Base-by-base conservation (phyloP, 2,888 invertebrate genomes). In the Lamellibrachia columna region DNA sequence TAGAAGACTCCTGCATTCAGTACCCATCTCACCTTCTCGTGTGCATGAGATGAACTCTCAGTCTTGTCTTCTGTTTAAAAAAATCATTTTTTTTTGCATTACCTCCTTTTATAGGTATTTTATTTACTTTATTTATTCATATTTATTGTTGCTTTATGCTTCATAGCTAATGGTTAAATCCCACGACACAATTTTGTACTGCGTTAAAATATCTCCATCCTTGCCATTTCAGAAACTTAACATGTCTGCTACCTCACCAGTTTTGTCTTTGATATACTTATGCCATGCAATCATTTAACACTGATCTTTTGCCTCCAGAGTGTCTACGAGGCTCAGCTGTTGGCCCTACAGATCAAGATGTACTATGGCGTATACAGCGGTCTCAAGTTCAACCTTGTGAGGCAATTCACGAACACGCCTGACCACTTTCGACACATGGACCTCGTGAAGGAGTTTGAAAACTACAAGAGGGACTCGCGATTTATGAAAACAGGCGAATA, bases 331-430 rank as follows among this genome's bases (percentile, higher is more conserved):
- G 92, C 94, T 52, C 94, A 94, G 90, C 91, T 94, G 40, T 92
- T 94, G 22, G 94, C 94, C 11, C 90, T 94, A 52, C 94, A 94
- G 92, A 92, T 94, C 91, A 94, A 94, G 92, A 92, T 94, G 92
- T 94, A 94, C 92, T 94, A 94, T 91, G 94, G 94, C 22, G 55
- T 94, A 8, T 91, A 94, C 91, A 93, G 93, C 75, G 94, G 93
- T 7, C 93, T 94, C 52, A 94, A 94, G 92, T 94, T 94, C 93
- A 94, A 94, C 93, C 92, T 94, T 3, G 94, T 94, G 52, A 92
- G 94, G 9, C 91, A 92, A 40, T 94, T 94, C 93, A 94, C 94
- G 93, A 94, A 93, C 90, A 60, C 93, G n/a, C 94, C 94, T 22
- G 91, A 91, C 52, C 91, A 91, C 7, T 94, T 94, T 92, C 15